These are phyloP conservation scores for Indicator maculatus DNA, from an alignment of 2,113 vertebrate species.

Conservation along the genomic window DNA sequence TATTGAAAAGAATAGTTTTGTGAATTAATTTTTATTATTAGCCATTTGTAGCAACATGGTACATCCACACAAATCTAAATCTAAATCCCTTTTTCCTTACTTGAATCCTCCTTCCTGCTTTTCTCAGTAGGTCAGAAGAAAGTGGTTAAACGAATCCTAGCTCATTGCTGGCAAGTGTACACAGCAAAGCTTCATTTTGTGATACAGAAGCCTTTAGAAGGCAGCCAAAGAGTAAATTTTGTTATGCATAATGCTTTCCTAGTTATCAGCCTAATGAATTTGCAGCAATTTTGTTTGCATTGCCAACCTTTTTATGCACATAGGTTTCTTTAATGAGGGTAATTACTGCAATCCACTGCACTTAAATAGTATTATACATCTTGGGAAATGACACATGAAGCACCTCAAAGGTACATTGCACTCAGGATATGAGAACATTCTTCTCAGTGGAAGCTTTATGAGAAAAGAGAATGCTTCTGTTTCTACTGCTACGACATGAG, in stretches of 20 bases:
- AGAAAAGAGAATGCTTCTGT: not conserved
- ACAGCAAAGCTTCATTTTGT: not conserved
- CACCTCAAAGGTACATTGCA: not conserved
- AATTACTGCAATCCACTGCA: not conserved
- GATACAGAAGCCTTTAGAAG: not conserved
- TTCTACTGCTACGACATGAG: not conserved
- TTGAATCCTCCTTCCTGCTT: not conserved
- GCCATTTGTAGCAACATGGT: not conserved
- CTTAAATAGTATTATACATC: not conserved
- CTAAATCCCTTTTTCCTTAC: not conserved
- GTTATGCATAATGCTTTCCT: not conserved
- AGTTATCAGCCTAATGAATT: not conserved
- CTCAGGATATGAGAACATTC: not conserved
- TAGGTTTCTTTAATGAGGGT: not conserved
- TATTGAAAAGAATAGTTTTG: not conserved
- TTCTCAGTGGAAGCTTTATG: not conserved
- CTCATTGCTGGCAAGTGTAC: not conserved
- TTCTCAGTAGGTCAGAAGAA: not conserved
- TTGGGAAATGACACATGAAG: not conserved
- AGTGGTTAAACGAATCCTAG: not conserved
- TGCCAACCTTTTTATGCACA: not conserved
- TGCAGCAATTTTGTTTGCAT: not conserved
- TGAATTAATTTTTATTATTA: not conserved
- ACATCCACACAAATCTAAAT: not conserved
- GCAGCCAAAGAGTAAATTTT: not conserved